A percentile compares a stretch with the other conserved stretches of the same genome.
Conservation (phyloP, 2,888 invertebrate species). For the Eulithis testata region DNA sequence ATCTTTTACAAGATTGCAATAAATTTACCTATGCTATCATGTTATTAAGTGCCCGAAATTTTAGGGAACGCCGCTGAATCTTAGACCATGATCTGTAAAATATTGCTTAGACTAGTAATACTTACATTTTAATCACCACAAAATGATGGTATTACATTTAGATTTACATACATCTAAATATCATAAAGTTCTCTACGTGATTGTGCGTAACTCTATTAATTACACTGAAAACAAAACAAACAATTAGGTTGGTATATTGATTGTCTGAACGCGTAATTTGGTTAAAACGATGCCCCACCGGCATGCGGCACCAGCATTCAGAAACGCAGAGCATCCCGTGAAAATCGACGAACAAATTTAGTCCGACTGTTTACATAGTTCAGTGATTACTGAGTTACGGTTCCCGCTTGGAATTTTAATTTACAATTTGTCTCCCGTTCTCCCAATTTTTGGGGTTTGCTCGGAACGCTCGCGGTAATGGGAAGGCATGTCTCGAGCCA, state of each 20-base stretch:
- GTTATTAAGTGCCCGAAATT: too few relatives aligned
- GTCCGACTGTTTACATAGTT: slow-evolving; percentile 50
- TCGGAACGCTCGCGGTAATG: slow-evolving; percentile 68
- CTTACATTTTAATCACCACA: too few relatives aligned
- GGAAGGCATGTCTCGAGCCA: slow-evolving; percentile 64
- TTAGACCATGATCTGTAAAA: too few relatives aligned
- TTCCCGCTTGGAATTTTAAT: slow-evolving; percentile 70
- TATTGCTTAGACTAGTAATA: too few relatives aligned
- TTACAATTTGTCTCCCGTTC: slow-evolving; percentile 64
- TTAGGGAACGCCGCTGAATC: too few relatives aligned
- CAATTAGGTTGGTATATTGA: slow-evolving; percentile 13
- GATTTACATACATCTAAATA: too few relatives aligned
- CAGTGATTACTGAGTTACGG: slow-evolving; percentile 48
- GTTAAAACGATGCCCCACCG: slow-evolving; percentile 26
- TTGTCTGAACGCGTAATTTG: slow-evolving; percentile 28
- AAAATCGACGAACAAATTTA: slow-evolving; percentile 46
- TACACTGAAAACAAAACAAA: slow-evolving; percentile 21
- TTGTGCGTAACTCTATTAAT: slow-evolving; percentile 37
- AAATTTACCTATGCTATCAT: slow-evolving; percentile 65
- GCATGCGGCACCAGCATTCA: slow-evolving; percentile 25
- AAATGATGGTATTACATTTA: too few relatives aligned
- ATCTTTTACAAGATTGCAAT: slow-evolving; percentile 58
- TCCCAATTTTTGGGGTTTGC: slow-evolving; percentile 63
- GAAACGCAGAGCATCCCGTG: slow-evolving; percentile 28
- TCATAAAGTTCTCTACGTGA: too few relatives aligned